Base-by-base conservation (phyloP, 2,888 invertebrate species). In the Gryllus longicercus region DNA sequence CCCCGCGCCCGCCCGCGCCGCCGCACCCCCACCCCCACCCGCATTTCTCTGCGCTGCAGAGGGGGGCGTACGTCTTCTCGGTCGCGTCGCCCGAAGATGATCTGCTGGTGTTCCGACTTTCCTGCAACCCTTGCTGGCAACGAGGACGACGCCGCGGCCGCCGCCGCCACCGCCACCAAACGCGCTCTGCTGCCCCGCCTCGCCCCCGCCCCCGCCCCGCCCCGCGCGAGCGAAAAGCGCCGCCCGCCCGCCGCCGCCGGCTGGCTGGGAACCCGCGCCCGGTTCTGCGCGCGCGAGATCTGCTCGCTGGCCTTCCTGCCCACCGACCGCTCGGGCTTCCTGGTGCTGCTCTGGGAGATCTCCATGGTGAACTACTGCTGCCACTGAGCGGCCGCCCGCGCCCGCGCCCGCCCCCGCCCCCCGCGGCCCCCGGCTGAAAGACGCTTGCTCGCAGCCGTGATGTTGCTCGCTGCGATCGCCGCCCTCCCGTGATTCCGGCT, bases 351-450 rank as follows among this genome's bases (percentile, higher is more conserved):
- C 49, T 82, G 82, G 83, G 83, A 83, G 80, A 82, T 80, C 8
- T 82, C 83, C 21, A 82, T 83, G 83, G 83, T 82, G 14, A 80
- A 83, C 79, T 83, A 81, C 76, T 83, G 83, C 74, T 77, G 82
- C 75, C 82, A 82, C 51, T 83, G 83, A 83, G 21, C 74, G 12
- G 14, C 63, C 63, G 16, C 63, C 16, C 63, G 63, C n/a, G 2
- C 63, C n/a, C 63, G 79, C 74, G 10, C 18, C 23, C 21, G 63
- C 75, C 75, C 76, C 79, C 63, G 76, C 21, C 21, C 77, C 74
- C 79, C 77, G 16, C 14, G 23, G 21, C 25, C 25, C 21, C 25
- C 16, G 23, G 14, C 75, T 23, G 75, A 25, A 38, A 38, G 38
- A 38, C 38, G 38, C 38, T 38, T 23, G 74, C 74, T 74, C 74